phyloP scores from a whole-genome alignment of 2,888 invertebrate species.

The Oscheius onirici region DNA sequence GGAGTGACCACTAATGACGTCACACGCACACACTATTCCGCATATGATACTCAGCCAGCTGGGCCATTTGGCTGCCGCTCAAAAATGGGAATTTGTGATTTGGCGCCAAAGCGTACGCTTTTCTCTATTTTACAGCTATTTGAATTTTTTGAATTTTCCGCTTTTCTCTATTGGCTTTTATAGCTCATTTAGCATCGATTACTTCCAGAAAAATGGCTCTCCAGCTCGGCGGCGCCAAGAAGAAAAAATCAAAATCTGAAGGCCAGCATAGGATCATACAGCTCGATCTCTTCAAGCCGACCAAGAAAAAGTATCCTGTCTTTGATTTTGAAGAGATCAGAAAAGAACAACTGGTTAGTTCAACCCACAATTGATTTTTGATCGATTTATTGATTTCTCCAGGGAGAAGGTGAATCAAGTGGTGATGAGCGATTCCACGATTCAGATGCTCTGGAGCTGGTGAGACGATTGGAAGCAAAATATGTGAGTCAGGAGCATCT shows the following conservation, averaged over 20 bases:
- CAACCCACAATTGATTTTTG: not conserved
- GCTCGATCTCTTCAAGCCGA: constrained; percentile 33
- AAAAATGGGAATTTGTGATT: constrained; percentile 23
- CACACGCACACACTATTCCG: constrained; percentile 11
- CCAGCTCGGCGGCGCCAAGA: constrained; percentile 23
- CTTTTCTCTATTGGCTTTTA: constrained; percentile 3
- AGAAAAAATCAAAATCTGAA: constrained; percentile 19
- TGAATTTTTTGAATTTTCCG: not conserved
- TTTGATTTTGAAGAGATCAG: constrained; percentile 29
- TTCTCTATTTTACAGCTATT: not conserved
- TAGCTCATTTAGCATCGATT: not conserved
- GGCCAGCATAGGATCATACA: constrained; percentile 21
- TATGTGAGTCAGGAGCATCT: constrained; percentile 44
- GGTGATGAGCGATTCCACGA: constrained; percentile 35
- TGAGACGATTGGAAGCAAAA: constrained; percentile 39
- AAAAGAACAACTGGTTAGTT: constrained; percentile 22
- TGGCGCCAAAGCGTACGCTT: constrained; percentile 7
- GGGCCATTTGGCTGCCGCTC: constrained; percentile 14
- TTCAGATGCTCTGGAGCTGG: constrained; percentile 37
- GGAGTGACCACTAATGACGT: constrained; percentile 32
- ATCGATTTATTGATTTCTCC: constrained; percentile 2
- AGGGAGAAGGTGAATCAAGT: constrained; percentile 21
- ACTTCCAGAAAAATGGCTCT: constrained; percentile 8
- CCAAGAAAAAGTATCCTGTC: constrained; percentile 31
- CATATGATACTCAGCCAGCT: constrained; percentile 26